Evolutionary conservation across 2,797 vertebrate genomes (phyloP).

Genomic region (Crotalus adamanteus): DNA sequence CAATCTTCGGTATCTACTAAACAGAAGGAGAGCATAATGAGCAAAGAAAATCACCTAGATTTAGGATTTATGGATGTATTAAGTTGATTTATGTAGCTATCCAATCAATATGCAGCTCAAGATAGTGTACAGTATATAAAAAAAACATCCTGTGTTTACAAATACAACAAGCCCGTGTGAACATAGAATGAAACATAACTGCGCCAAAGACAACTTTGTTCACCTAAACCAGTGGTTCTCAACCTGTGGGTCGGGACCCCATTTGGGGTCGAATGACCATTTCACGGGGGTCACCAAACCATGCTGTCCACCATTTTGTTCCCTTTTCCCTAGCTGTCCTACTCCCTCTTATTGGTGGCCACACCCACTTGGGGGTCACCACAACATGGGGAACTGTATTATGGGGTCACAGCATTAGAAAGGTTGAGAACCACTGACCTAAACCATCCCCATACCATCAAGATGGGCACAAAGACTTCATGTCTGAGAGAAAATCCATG

Average conservation of each 20-base stretch:
- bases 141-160: background rate
- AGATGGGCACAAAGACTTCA: background rate
- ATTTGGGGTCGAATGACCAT: too few relatives aligned
- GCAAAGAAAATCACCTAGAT: background rate
- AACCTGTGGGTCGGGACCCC: too few relatives aligned
- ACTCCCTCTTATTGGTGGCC: too few relatives aligned
- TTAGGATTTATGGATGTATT: background rate
- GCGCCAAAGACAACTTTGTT: background rate
- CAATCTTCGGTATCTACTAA: background rate
- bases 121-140: background rate
- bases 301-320: too few relatives aligned
- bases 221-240: background rate
- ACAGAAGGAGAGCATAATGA: background rate
- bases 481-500: background rate
- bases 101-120: background rate
- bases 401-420: too few relatives aligned
- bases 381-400: too few relatives aligned
- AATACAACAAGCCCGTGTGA: background rate
- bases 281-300: too few relatives aligned
- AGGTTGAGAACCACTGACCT: background rate
- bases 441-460: background rate
- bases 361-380: too few relatives aligned
- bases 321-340: too few relatives aligned
- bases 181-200: background rate
- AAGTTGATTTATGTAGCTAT: background rate